Percentiles rank a stretch among this genome's conserved stretches.
Conservation (phyloP, 2,797 vertebrate species). For the Microctenopoma stevenorrisi region DNA sequence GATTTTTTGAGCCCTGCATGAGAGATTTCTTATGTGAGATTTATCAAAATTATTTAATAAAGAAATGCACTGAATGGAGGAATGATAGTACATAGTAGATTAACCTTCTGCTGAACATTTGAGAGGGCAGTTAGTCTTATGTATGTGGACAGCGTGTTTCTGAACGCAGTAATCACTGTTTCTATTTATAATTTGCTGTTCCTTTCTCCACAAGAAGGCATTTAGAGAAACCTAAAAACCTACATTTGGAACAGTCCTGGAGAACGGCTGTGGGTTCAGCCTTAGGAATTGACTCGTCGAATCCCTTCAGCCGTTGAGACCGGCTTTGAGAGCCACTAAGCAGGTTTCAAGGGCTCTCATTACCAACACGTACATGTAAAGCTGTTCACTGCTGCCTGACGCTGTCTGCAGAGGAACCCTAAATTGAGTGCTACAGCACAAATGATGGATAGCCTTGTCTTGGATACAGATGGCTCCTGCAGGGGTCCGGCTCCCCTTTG, state of each 20-base stretch:
- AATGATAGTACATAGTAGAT: background rate
- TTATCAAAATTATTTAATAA: background rate
- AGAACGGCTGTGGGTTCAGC: conserved; percentile 55
- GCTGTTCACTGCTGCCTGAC: conserved; percentile 66
- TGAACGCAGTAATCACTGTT: conserved; percentile 23
- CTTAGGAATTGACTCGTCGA: conserved; percentile 71
- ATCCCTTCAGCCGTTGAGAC: conserved; percentile 67
- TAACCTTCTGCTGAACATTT: conserved; percentile 3
- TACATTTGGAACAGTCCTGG: conserved; percentile 46
- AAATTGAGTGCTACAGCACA: conserved; percentile 68
- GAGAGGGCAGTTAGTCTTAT: background rate
- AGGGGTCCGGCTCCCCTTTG: conserved; percentile 66
- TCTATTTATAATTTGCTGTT: conserved; percentile 46
- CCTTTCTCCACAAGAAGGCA: conserved; percentile 35
- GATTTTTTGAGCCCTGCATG: background rate
- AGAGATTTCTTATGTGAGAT: background rate
- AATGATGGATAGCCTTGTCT: conserved; percentile 80
- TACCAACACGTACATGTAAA: conserved; percentile 75
- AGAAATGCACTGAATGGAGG: background rate
- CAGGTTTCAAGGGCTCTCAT: conserved; percentile 78
- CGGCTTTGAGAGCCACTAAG: conserved; percentile 66
- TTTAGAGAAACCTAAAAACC: conserved; percentile 28
- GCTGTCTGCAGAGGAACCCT: conserved; percentile 67
- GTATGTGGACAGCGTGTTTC: background rate
- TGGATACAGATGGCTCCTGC: conserved; percentile 79